Evolutionary conservation across 2,797 vertebrate species (phyloP), one percentile per base, ranked within the genome.

Genomic region (Clarias laeviceps): DNA sequence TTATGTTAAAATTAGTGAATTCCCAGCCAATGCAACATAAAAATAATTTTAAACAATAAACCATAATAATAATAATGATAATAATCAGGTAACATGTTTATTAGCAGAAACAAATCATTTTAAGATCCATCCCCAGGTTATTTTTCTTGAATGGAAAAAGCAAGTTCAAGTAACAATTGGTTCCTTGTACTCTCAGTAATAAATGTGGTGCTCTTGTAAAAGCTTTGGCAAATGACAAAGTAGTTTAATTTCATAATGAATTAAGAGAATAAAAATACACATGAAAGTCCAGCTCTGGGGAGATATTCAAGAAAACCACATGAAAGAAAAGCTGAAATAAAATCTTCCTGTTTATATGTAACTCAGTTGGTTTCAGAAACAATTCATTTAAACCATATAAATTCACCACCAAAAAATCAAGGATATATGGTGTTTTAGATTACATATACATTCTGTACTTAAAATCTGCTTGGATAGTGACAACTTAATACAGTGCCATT

Each of bases 171-270:
- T n/a, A 86, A 82, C 82, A 81, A 86, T 86, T 40, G 65, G 20
- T 56, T 72, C 69, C 40, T 84, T 82, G 73, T 83, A 54, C 77
- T 64, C 77, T 65, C 70, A 90, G 89, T 17, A 32, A 29, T 57
- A 20, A 89, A 89, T 93, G 91, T 92, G 90, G 92, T 93, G 90
- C 91, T 91, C 92, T 94, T 88, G 87, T 94, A 93, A 94, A 93
- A 92, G 91, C 83, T 29, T 92, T 92, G 90, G 90, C 89, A 89
- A 91, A 89, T 82, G 88, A 84, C 34, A 86, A 88, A 82, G 89
- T 91, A 92, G 91, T 90, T 92, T 92, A 86, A 94, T 93, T 94
- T 93, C 86, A 90, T 92, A 89, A 92, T 92, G 90, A 93, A 88
- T 94, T 92, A 93, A 92, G 90, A 90, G 20, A 72, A 69, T 68